Base-by-base conservation (phyloP, 2,888 invertebrate species). In the Diarsia brunnea region DNA sequence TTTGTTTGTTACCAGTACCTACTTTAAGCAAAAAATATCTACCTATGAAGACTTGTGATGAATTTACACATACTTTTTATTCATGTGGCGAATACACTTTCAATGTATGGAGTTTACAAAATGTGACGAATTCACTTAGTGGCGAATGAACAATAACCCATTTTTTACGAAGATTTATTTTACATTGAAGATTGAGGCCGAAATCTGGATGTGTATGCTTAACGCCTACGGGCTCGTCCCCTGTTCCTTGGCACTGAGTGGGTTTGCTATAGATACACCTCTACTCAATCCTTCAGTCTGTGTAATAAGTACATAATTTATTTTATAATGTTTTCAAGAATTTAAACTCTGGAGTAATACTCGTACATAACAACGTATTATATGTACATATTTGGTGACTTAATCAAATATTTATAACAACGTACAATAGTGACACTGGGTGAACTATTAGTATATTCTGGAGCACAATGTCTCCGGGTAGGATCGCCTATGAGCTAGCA, bases 381-480 rank as follows among this genome's bases (percentile, higher is more conserved):
- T 63, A n/a, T n/a, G n/a, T 38, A 38, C 5, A 5, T 38, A 58
- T 69, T 69, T 24, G 19, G 38, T n/a, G n/a, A 4, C 38, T 53
- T 38, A 47, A 47, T 81, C 11, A 65, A 65, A 68, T 68, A 74
- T 69, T 65, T 31, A 55, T 45, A 76, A 31, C 38, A 10, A 16
- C 43, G 11, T 24, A 38, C 47, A 27, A 68, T 82, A 71, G 47
- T 64, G 49, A 47, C 27, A 45, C 16, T 58, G 16, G 4, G 55
- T 38, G 64, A 76, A 69, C 51, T 7, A 19, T 49, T 47, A 8
- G 45, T 27, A n/a, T 79, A 51, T 72, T 79, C 64, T 38, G 27
- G 38, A n/a, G 64, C 69, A 82, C 79, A 70, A 74, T 71, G 61
- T 60, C 19, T 45, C n/a, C n/a, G 27, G 64, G 24, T 47, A 38